These are phyloP conservation scores for Lutraria rhynchaena DNA, from an alignment of 1,140 invertebrate genomes.

Conservation along the genomic window DNA sequence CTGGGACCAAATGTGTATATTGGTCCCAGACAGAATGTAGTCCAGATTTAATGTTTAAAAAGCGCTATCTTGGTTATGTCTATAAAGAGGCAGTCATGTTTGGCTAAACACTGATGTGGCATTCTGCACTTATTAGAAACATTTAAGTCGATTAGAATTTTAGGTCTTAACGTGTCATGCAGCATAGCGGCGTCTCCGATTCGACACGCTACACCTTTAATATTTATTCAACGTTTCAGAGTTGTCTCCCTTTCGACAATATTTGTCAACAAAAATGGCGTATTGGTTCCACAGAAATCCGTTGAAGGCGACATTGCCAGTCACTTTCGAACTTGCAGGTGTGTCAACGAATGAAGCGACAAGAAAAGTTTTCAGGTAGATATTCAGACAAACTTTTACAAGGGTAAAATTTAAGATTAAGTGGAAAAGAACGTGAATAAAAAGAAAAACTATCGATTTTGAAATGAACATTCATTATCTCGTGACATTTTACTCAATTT, in stretches of 20 bases:
- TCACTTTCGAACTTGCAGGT: conserved; percentile 87
- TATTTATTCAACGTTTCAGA: background rate
- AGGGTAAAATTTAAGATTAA: conserved; percentile 72
- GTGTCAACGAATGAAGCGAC: conserved; percentile 83
- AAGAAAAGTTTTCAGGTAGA: conserved; percentile 85
- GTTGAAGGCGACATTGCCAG: conserved; percentile 86
- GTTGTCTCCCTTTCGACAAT: conserved; percentile 33
- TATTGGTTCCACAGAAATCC: conserved; percentile 90
- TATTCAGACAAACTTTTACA: background rate
- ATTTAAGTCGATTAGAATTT: too few species aligned
- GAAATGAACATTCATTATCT: background rate
- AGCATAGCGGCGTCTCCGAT: too few species aligned
- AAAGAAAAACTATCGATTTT: conserved; percentile 77
- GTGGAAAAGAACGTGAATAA: conserved; percentile 85
- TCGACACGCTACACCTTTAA: conserved; percentile 7
- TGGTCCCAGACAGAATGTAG: too few species aligned
- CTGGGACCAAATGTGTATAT: too few species aligned
- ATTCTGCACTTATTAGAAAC: too few species aligned
- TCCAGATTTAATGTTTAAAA: too few species aligned
- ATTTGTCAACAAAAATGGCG: conserved; percentile 84
- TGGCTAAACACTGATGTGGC: too few species aligned
- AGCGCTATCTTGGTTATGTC: too few species aligned
- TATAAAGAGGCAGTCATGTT: too few species aligned
- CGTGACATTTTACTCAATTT: too few species aligned
- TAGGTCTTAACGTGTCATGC: too few species aligned